A percentile compares a stretch with the other conserved stretches of the same genome.
phyloP scores from a whole-genome alignment of 2,113 vertebrate genomes.

The Dicrurus megarhynchus region DNA sequence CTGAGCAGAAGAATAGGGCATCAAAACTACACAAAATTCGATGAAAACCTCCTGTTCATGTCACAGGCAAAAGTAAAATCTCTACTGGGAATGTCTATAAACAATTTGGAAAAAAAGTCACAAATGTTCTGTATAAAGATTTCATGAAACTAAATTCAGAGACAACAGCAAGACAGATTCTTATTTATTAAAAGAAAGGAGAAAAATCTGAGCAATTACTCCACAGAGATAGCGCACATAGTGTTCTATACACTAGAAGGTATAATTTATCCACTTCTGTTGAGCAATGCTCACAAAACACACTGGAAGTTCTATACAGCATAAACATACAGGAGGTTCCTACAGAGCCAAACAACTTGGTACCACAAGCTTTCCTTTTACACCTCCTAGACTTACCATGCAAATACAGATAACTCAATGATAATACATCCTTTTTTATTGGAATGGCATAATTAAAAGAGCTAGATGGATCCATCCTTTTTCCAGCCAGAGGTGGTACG shows the following conservation, averaged over 20 bases:
- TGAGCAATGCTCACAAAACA: neutral
- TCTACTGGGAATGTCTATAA: neutral
- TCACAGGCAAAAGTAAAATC: neutral
- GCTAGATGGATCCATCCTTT: neutral
- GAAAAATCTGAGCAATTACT: neutral
- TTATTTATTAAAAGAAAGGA: neutral
- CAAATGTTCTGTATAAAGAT: neutral
- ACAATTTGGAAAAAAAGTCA: neutral
- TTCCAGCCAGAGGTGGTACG: neutral
- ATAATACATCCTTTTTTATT: neutral
- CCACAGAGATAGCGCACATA: neutral
- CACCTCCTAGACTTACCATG: neutral
- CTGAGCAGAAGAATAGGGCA: neutral
- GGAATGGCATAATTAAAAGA: neutral
- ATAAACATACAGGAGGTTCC: neutral
- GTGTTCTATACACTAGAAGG: neutral
- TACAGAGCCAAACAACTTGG: neutral
- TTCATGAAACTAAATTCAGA: slow-evolving; percentile 1
- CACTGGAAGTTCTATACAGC: neutral
- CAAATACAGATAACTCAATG: neutral
- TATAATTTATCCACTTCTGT: neutral
- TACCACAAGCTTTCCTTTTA: neutral
- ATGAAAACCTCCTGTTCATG: neutral
- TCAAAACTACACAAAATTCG: neutral
- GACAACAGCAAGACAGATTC: neutral